Base-by-base conservation (phyloP, 2,797 vertebrate genomes). In the Craterocephalus amniculus region DNA sequence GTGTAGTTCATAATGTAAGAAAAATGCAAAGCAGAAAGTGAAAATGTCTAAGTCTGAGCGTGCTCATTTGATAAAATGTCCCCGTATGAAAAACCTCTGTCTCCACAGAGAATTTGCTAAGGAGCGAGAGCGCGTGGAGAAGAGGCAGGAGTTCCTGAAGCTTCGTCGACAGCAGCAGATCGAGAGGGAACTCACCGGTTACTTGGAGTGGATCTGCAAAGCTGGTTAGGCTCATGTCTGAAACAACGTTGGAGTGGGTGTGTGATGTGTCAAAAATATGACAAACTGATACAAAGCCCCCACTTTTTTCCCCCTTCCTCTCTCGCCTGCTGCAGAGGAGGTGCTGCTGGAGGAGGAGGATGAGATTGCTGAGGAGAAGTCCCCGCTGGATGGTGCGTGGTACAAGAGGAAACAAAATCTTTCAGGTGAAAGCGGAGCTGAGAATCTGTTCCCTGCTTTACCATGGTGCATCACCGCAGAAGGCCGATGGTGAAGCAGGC, bases 191-290 rank as follows among this genome's bases (percentile, higher is more conserved):
- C 95, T 99, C 29, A 99, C 97, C 0, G 97, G 97, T 0, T 99
- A 99, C 88, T 89, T 99, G 84, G 97, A 98, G 85, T 98, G 97
- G 97, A 99, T 99, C 87, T 98, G 97, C 91, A 99, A 98, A 92
- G 97, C 97, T 78, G 94, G 94, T 95, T 49, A 67, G 89, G 70
- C 63, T 67, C 43, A 27, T 71, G 43, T 67, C 51, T 52, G 32
- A 64, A 68, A 40, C 36, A 22, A 64, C 8, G 34, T 51, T 58
- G 35, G 61, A 59, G 63, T 56, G 52, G 54, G 64, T 81, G 67
- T 67, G 57, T 70, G 70, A 60, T 66, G 66, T 62, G 74, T 83
- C 40, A 75, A 69, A 75, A 38, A 13, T 52, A 27, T 36, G 55
- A 67, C 20, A 36, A 71, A 76, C 22, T 71, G 58, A 24, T 27